Evolutionary conservation across 2,113 vertebrate species (phyloP).

Genomic region (Gambusia affinis): DNA sequence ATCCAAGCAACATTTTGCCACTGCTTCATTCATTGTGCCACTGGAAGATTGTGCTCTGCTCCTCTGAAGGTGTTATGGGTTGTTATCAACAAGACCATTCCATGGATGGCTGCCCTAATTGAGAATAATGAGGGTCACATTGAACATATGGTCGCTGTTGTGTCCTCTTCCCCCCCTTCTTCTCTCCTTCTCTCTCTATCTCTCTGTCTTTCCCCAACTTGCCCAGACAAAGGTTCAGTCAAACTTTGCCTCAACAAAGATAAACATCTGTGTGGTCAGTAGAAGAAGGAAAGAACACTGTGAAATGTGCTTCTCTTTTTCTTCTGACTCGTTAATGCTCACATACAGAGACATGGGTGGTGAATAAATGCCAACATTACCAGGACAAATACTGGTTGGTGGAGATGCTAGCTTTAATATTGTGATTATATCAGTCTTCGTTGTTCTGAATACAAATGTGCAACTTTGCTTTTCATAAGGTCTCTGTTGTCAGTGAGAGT

Average conservation of each 20-base stretch:
- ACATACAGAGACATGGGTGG: conserved; percentile 69
- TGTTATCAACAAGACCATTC: conserved; percentile 85
- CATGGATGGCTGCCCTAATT: conserved; percentile 88
- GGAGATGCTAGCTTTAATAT: conserved; percentile 60
- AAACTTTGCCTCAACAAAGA: conserved; percentile 74
- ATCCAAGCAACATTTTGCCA: conserved; percentile 24
- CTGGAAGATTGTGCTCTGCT: conserved; percentile 71
- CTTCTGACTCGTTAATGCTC: conserved; percentile 62
- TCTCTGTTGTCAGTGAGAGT: conserved; percentile 70
- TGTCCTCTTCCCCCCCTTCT: conserved; percentile 79
- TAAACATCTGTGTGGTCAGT: conserved; percentile 54
- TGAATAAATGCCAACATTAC: conserved; percentile 60
- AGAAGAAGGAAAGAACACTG: conserved; percentile 61
- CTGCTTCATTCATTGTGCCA: conserved; percentile 65
- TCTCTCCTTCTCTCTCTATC: conserved; percentile 49
- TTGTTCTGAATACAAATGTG: conserved; percentile 59
- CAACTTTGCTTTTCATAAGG: conserved; percentile 65
- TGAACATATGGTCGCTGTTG: conserved; percentile 87
- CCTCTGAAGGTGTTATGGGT: conserved; percentile 81
- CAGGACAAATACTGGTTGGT: conserved; percentile 46
- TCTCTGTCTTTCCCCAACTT: conserved; percentile 51
- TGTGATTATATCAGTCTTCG: conserved; percentile 68
- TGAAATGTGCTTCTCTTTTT: conserved; percentile 62
- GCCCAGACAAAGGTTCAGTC: conserved; percentile 74
- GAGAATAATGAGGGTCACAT: conserved; percentile 89